Conservation (phyloP, 1,140 invertebrate genomes). For the Triops longicaudatus region DNA sequence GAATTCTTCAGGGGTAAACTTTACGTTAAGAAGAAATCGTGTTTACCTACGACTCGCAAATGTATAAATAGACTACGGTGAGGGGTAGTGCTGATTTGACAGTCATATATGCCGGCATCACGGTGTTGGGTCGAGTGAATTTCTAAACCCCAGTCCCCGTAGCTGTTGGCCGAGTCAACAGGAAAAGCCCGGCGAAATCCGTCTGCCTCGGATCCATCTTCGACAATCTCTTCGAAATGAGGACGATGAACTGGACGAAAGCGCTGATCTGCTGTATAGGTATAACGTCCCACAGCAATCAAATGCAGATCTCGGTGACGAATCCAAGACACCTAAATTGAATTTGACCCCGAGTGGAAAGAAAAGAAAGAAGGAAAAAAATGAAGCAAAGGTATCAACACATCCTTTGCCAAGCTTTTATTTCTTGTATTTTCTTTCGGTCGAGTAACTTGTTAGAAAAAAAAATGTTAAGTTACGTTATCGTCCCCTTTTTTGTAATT, state of each 20-base stretch:
- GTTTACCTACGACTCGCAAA: slow-evolving; percentile 76
- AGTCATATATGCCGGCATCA: slow-evolving; percentile 80
- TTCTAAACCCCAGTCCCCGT: slow-evolving; percentile 81
- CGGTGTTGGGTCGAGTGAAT: slow-evolving; percentile 74
- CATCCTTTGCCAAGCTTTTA: background rate
- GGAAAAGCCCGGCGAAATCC: background rate
- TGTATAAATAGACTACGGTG: slow-evolving; percentile 79
- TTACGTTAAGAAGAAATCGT: no score
- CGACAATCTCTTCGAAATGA: slow-evolving; percentile 19
- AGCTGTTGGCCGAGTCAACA: slow-evolving; percentile 34
- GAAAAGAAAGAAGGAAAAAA: background rate
- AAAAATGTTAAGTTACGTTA: no score
- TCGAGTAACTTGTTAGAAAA: background rate
- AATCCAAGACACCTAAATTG: slow-evolving; percentile 38
- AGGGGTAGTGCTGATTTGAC: slow-evolving; percentile 79
- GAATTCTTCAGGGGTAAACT: background rate
- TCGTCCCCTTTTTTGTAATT: no score
- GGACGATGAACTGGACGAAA: slow-evolving; percentile 66
- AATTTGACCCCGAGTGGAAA: background rate
- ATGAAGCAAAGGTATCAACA: background rate
- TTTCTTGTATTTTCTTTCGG: background rate
- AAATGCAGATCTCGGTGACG: slow-evolving; percentile 77
- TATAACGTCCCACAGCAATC: slow-evolving; percentile 79
- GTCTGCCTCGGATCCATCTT: background rate
- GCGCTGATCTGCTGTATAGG: slow-evolving; percentile 81